phyloP scores from a whole-genome alignment of 2,888 invertebrate genomes.

The Philhelius pedissequus region DNA sequence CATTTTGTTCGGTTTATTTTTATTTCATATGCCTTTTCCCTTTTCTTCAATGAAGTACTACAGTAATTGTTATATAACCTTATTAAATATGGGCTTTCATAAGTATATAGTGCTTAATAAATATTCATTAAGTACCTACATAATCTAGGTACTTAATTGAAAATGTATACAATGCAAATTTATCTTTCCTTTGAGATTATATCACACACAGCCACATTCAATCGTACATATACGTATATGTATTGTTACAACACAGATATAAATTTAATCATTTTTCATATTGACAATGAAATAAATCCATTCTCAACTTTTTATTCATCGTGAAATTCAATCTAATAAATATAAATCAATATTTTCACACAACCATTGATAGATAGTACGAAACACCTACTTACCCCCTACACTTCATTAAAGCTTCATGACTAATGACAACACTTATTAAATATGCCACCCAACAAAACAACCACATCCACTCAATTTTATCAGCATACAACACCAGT shows the following conservation, averaged over 20 bases:
- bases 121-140: neutral
- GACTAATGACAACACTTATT: constrained; percentile 61
- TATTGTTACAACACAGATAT: neutral
- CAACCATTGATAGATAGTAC: constrained; percentile 23
- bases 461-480: neutral
- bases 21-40: neutral
- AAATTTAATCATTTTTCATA: neutral
- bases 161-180: neutral
- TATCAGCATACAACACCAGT: neutral
- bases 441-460: neutral
- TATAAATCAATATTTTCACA: constrained; percentile 58
- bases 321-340: constrained; percentile 59
- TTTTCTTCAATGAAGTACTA: neutral
- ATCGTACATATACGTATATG: too few species aligned
- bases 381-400: neutral
- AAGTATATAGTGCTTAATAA: neutral
- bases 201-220: too few species aligned
- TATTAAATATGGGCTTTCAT: neutral
- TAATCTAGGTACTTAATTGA: neutral
- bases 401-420: neutral
- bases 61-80: neutral
- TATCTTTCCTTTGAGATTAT: neutral
- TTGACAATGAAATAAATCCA: constrained; percentile 1
- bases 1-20: neutral
- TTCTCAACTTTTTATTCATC: constrained; percentile 37